Evolutionary conservation across 2,888 invertebrate genomes (phyloP), one percentile per base, ranked within the genome.

Genomic region (Polydrusus tereticollis): DNA sequence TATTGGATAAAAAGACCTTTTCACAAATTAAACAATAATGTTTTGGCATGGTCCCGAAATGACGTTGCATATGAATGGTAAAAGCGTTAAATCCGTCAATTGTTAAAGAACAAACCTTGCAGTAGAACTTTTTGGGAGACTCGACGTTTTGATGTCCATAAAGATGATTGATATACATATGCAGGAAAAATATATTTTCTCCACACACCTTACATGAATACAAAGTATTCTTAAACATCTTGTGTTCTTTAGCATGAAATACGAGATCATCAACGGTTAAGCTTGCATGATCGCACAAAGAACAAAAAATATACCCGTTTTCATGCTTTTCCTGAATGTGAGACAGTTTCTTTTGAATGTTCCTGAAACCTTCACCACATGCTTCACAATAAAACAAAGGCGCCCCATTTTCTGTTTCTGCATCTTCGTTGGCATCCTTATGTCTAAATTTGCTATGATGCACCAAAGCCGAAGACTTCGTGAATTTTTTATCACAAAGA

Each of bases 31-130:
- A 62, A 38, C 63, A 64, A 60, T 36, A 23, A 20, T 65, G 65
- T 47, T 52, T 59, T 26, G 41, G 59, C 8, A 7, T 43, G 26
- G 2, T 59, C 7, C 14, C 23, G 6, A 52, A 41, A 38, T 60
- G 64, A 18, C n/a, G 12, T 36, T 87, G 86, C 0, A 86, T 86
- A 77, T 90, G 90, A 4, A 87, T 80, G 1, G 86, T 82, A 21
- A 60, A 59, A n/a, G 14, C 14, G 12, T 33, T 47, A n/a, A 47
- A 50, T 23, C 38, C 43, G 16, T 45, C 1, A 7, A 50, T 5
- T 36, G 45, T 36, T 16, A 10, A 41, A 16, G n/a, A 36, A 52
- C 68, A 68, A 1, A 47, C n/a, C 16, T 59, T 47, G 10, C 68
- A 68, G 20, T 60, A 4, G 23, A 60, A 68, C 14, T 18, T 58